Percentiles rank a stretch among this genome's conserved stretches.
Evolutionary conservation across 1,140 invertebrate genomes (phyloP).

Genomic region (Lutraria rhynchaena): DNA sequence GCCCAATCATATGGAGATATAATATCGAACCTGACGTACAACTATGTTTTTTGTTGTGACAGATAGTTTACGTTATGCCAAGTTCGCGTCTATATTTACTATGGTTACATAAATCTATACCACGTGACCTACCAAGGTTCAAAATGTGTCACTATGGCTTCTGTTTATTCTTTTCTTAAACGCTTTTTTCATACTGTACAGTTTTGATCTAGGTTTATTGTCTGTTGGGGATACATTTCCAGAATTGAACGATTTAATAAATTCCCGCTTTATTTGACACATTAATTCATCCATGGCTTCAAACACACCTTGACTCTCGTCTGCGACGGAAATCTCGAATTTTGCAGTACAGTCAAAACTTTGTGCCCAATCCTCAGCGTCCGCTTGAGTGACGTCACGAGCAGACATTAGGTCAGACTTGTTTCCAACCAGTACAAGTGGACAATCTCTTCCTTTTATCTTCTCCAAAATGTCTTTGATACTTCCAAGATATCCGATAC

Average conservation of each 20-base stretch:
- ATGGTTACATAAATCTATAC: too few species aligned
- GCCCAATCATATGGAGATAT: too few species aligned
- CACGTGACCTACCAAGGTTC: too few species aligned
- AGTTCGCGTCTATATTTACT: too few species aligned
- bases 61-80: too few species aligned
- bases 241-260: conserved; percentile 69
- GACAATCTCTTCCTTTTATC: conserved; percentile 63
- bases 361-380: conserved; percentile 61
- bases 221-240: conserved; percentile 23
- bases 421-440: conserved; percentile 72
- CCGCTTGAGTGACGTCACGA: conserved; percentile 67
- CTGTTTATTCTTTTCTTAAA: conserved; percentile 77
- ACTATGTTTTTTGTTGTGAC: too few species aligned
- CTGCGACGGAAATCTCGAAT: conserved; percentile 76
- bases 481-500: conserved; percentile 61
- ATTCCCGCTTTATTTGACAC: conserved; percentile 72
- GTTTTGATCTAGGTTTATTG: conserved; percentile 72
- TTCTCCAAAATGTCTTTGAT: conserved; percentile 65
- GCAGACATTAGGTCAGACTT: conserved; percentile 75
- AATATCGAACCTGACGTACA: too few species aligned
- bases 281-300: conserved; percentile 76
- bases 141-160: conserved; percentile 77
- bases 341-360: conserved; percentile 72
- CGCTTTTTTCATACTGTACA: conserved; percentile 77
- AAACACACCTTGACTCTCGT: conserved; percentile 69